These are phyloP conservation scores for Eurytemora carolleeae DNA, from an alignment of 1,140 invertebrate genomes.

Conservation along the genomic window DNA sequence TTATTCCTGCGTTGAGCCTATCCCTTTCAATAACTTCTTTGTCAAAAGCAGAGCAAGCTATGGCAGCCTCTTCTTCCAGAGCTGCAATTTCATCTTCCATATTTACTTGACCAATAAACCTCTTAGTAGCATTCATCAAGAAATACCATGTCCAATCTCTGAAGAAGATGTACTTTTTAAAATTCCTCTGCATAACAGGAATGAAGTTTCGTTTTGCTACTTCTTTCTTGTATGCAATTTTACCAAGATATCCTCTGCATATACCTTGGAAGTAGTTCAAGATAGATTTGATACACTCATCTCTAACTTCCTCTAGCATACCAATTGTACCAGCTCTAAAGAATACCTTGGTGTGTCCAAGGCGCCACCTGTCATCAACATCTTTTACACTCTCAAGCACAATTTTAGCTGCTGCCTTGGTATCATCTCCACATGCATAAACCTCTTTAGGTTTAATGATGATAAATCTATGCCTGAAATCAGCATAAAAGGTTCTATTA, in stretches of 20 bases:
- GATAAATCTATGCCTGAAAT: slow-evolving; percentile 99
- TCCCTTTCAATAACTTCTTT: slow-evolving; percentile 8
- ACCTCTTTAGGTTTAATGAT: slow-evolving; percentile 64
- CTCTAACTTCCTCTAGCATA: slow-evolving; percentile 99
- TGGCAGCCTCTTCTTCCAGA: slow-evolving; percentile 29
- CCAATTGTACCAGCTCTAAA: slow-evolving; percentile 99
- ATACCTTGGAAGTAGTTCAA: slow-evolving; percentile 95
- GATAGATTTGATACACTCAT: slow-evolving; percentile 93
- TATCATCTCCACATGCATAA: slow-evolving; percentile 33
- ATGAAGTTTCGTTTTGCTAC: slow-evolving; percentile 32
- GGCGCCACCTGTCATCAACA: slow-evolving; percentile 67
- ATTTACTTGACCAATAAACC: slow-evolving; percentile 87
- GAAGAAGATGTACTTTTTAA: slow-evolving; percentile 89
- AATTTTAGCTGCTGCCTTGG: slow-evolving; percentile 59
- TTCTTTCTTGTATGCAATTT: slow-evolving; percentile 79
- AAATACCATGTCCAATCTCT: slow-evolving; percentile 99
- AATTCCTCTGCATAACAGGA: slow-evolving; percentile 93
- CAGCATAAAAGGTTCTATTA: slow-evolving; percentile 98
- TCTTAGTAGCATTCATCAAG: slow-evolving; percentile 95
- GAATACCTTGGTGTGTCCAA: slow-evolving; percentile 97
- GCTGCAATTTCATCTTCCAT: slow-evolving; percentile 97
- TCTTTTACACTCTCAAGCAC: slow-evolving; percentile 57
- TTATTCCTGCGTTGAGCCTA: neutral
- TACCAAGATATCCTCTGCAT: slow-evolving; percentile 58
- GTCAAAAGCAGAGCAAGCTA: slow-evolving; percentile 10